Evolutionary conservation across 92 coral and sea anemone species (phyloP), one percentile per base, ranked within the genome.

Genomic region (Umimayanthus chanpuru): DNA sequence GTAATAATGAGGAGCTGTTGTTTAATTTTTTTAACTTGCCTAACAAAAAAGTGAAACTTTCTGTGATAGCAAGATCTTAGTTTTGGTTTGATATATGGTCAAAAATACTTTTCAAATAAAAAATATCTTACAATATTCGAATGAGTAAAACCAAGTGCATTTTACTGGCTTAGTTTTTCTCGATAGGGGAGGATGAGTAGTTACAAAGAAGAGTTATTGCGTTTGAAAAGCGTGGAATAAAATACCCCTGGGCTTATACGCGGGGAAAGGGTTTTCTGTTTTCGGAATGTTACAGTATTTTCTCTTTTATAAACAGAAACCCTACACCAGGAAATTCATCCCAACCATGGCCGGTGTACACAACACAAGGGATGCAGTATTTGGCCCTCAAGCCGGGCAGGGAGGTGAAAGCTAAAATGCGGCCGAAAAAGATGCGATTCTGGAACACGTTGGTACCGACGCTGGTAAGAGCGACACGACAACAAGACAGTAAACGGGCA

Each of bases 331-430:
- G 85, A 56, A 58, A 36, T 32, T 20, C 74, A 14, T 81, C 73
- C 6, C 20, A 9, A 36, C 73, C 11, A 4, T 81, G 85, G 85
- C 85, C 85, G 9, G 85, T 81, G 53, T 81, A 81, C 73, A 61
- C 85, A 36, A 1, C 53, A 25, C 85, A 36, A 56, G 71, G 39
- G 58, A 56, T 29, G 71, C 85, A 53, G 1, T 55, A 50, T 49
- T n/a, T 80, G 73, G 70, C 85, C 65, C 85, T 81, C 74, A 65
- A 65, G 29, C 85, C 85, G 38, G 58, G 65, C 15, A 21, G 23
- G 38, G 85, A 65, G 75, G 85, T 81, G 21, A 81, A 81, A 39
- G 23, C 85, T 36, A 81, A 81, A n/a, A 64, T 81, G 75, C 85
- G 71, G 6, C 55, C 73, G 7, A 58, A 61, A 3, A 81, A 81